Conservation (phyloP, 2,113 vertebrate genomes). For the Natator depressus region DNA sequence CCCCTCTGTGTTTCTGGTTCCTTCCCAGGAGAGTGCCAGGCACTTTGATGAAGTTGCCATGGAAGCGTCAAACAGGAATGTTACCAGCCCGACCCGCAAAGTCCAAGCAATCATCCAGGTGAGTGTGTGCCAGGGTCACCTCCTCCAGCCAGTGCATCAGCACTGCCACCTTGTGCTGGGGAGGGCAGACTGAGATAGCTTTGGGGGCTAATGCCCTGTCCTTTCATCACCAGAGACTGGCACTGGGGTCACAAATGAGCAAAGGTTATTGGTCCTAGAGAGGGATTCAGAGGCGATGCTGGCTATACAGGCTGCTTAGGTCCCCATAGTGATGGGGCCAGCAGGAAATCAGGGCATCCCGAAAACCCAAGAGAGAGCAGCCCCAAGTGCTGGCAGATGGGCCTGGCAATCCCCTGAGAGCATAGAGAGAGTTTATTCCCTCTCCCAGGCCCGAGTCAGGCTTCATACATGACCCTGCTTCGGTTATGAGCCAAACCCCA, state of each 20-base stretch:
- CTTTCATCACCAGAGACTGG: background rate
- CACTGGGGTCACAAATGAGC: background rate
- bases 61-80: constrained; percentile 49
- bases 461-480: background rate
- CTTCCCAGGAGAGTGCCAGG: background rate
- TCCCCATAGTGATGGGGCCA: background rate
- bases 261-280: background rate
- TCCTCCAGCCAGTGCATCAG: background rate
- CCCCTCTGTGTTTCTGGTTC: background rate
- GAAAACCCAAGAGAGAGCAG: background rate
- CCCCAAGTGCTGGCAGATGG: background rate
- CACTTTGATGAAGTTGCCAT: background rate
- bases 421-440: background rate
- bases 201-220: background rate
- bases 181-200: background rate
- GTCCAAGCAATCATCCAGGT: constrained; percentile 62
- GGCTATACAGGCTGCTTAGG: background rate
- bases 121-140: background rate
- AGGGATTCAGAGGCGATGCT: background rate
- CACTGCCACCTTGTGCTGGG: background rate
- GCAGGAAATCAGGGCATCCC: background rate
- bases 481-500: background rate
- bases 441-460: background rate
- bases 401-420: background rate
- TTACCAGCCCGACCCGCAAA: constrained; percentile 48